Evolutionary conservation across 2,888 invertebrate species (phyloP), one percentile per base, ranked within the genome.

Genomic region (Phlogophora meticulosa): DNA sequence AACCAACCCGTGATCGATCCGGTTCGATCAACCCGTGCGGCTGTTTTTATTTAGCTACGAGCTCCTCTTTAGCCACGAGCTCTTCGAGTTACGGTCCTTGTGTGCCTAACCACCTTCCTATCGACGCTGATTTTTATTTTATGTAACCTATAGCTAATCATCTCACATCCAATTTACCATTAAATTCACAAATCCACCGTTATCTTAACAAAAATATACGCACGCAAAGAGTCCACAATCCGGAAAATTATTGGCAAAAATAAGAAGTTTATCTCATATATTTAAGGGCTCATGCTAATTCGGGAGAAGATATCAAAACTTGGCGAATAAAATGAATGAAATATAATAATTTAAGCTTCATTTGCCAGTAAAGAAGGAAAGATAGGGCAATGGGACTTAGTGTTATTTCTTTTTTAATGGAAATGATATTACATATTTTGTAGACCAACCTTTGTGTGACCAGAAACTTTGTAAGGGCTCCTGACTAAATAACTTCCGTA

Each of bases 271-370:
- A 79, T 79, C 69, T 79, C 65, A 42, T 59, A 71, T 68, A 74
- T 77, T 77, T 62, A 65, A 72, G 81, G 74, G 72, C 72, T 78
- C 81, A 82, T 82, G 81, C 76, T 72, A 83, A 87, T 87, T 83
- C 72, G n/a, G 67, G 63, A 32, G 58, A 52, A 71, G 63, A 75
- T 75, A 63, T 56, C 49, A 62, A 62, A 84, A 85, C 56, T 87
- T 81, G 45, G 64, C 58, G 56, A 72, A 81, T 82, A 79, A 85
- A 87, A 79, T 81, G 79, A 74, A 80, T 79, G 63, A 80, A 82
- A 84, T 83, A 84, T 83, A 84, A 84, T 80, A 83, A 82, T 85
- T 81, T 81, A 59, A 71, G 70, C 72, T 78, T 73, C 75, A 76
- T 68, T 78, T 57, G 45, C 49, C 71, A 72, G 77, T 85, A 82